Percentiles rank a stretch among this genome's conserved stretches.
phyloP scores from a whole-genome alignment of 2,888 invertebrate genomes.

The Erebia aethiops region DNA sequence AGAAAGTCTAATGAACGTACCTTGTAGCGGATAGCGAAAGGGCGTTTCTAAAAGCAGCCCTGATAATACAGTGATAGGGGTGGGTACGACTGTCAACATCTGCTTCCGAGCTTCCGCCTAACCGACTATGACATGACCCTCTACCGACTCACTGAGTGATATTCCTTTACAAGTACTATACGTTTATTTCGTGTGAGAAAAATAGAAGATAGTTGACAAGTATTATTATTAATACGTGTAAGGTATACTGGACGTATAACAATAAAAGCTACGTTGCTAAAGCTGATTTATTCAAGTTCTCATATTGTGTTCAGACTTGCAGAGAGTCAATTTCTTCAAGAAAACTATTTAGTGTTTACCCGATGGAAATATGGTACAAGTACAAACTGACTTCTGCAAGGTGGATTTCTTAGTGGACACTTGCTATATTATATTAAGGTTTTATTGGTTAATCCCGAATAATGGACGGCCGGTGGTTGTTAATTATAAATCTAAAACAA shows the following conservation, averaged over 20 bases:
- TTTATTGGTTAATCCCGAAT: no score
- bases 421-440: no score
- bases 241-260: no score
- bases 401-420: no score
- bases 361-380: no score
- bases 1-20: background rate
- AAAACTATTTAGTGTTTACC: no score
- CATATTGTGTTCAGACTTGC: no score
- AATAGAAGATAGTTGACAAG: background rate
- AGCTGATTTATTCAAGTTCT: no score
- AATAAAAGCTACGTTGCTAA: no score
- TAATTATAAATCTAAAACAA: background rate
- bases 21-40: slow-evolving; percentile 52
- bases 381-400: no score
- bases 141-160: slow-evolving; percentile 23
- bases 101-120: slow-evolving; percentile 66
- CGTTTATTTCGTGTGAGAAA: slow-evolving; percentile 24
- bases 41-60: slow-evolving; percentile 47
- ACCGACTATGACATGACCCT: slow-evolving; percentile 62
- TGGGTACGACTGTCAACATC: slow-evolving; percentile 61
- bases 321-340: no score
- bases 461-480: no score
- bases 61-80: slow-evolving; percentile 51
- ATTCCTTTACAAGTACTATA: slow-evolving; percentile 24
- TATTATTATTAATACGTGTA: background rate